phyloP scores from a whole-genome alignment of 2,888 invertebrate genomes.

The Plebejus melissa region DNA sequence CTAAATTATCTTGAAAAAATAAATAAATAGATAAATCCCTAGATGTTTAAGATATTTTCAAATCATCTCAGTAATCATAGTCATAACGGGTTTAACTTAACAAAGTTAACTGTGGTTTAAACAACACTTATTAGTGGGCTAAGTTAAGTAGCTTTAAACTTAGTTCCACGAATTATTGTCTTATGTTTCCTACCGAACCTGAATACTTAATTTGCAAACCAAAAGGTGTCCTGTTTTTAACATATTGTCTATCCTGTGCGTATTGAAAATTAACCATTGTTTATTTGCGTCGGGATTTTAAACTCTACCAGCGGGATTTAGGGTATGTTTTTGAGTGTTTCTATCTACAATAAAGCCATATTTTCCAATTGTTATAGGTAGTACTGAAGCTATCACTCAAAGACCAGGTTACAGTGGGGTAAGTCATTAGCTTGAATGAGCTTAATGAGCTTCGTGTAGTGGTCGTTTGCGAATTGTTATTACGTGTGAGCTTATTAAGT shows the following conservation, averaged over 20 bases:
- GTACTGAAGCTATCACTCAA: neutral
- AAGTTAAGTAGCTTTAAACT: slow-evolving; percentile 4
- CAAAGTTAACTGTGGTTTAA: slow-evolving; percentile 16
- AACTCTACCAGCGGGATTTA: neutral
- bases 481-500: neutral
- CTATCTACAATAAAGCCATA: neutral
- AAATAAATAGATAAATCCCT: no score
- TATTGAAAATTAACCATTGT: slow-evolving; percentile 12
- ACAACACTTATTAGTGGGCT: slow-evolving; percentile 7
- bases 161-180: neutral
- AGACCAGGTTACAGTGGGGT: neutral
- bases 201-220: slow-evolving; percentile 17
- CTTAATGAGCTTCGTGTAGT: neutral
- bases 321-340: neutral
- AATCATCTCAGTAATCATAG: neutral
- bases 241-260: neutral
- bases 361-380: slow-evolving; percentile 13
- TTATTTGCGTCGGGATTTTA: neutral
- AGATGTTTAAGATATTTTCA: neutral
- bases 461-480: neutral
- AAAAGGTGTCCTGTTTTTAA: slow-evolving; percentile 23
- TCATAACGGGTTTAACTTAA: slow-evolving; percentile 7
- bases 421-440: neutral
- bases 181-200: neutral
- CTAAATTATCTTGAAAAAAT: no score